Evolutionary conservation across 2,113 vertebrate genomes (phyloP), one percentile per base, ranked within the genome.

Genomic region (Nannospalax galili): DNA sequence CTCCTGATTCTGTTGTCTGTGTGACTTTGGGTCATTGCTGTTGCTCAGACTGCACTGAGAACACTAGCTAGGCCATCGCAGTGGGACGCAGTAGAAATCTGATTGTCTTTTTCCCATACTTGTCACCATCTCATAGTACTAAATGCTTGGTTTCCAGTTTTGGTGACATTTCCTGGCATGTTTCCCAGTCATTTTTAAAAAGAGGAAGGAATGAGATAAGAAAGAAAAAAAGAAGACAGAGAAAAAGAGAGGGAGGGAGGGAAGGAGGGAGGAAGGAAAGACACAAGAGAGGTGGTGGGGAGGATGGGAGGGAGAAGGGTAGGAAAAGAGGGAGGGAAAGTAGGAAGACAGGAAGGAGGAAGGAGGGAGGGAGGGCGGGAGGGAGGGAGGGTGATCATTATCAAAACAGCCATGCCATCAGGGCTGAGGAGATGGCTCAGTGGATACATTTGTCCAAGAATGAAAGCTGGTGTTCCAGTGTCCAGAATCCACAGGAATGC

Each of bases 181-280:
- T 30, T 70, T 86, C 45, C 26, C 42, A 85, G 74, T 45, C 12
- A 42, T 67, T 92, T 78, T 48, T 4, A 30, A 88, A 84, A 70
- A 14, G 9, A 32, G 4, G 0, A 69, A 42, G 35, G 11, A 5
- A 72, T 73, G 3, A 9, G 32, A 89, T 65, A 45, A 35, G 5
- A 10, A 80, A 15, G 16, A 6, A 64, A 65, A n/a, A 3, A 42
- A 22, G 7, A 24, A 78, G 15, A 5, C 1, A 15, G 22, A 3
- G 0, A 35, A 2, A 2, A 10, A 10, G 5, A 2, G 5, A 28
- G n/a, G 17, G 2, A 28, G 3, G 19, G 30, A 4, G 1, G 3
- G 12, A 40, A 9, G 12, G 1, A 77, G 28, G 5, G 15, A 32
- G 5, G 7, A 15, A 30, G 24, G 4, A 11, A 37, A 48, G 42